phyloP scores from a whole-genome alignment of 2,113 vertebrate species.

The Clinocottus analis region DNA sequence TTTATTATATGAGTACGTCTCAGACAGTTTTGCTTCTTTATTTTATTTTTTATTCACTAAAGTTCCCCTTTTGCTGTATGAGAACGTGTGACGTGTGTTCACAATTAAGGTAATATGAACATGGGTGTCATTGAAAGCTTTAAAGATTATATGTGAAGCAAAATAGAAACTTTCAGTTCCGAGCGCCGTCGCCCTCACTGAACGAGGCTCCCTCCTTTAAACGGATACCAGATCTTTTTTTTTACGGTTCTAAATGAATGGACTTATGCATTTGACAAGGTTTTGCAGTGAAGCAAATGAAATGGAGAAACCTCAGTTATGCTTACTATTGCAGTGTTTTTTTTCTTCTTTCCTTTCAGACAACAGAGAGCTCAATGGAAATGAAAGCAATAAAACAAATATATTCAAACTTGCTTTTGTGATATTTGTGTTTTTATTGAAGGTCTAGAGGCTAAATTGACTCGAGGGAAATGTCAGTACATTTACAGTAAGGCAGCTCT shows the following conservation, averaged over 20 bases:
- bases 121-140: conserved; percentile 71
- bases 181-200: conserved; percentile 53
- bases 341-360: conserved; percentile 38
- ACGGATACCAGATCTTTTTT: conserved; percentile 57
- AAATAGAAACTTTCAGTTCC: conserved; percentile 75
- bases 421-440: conserved; percentile 15
- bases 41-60: conserved; percentile 37
- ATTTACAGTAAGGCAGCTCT: neutral
- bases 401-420: conserved; percentile 53
- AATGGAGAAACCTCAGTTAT: conserved; percentile 62
- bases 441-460: neutral
- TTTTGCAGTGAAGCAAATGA: conserved; percentile 69
- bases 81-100: conserved; percentile 57
- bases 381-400: conserved; percentile 83
- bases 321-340: conserved; percentile 41
- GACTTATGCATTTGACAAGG: conserved; percentile 70
- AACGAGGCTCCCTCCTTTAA: conserved; percentile 57
- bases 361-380: conserved; percentile 77
- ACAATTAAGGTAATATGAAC: conserved; percentile 65
- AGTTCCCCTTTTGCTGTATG: conserved; percentile 46
- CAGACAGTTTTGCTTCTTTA: conserved; percentile 23
- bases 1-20: conserved; percentile 61
- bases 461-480: neutral
- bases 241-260: conserved; percentile 62
- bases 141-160: conserved; percentile 68